Base-by-base conservation (phyloP, 2,113 vertebrate species). In the Nannospalax galili region DNA sequence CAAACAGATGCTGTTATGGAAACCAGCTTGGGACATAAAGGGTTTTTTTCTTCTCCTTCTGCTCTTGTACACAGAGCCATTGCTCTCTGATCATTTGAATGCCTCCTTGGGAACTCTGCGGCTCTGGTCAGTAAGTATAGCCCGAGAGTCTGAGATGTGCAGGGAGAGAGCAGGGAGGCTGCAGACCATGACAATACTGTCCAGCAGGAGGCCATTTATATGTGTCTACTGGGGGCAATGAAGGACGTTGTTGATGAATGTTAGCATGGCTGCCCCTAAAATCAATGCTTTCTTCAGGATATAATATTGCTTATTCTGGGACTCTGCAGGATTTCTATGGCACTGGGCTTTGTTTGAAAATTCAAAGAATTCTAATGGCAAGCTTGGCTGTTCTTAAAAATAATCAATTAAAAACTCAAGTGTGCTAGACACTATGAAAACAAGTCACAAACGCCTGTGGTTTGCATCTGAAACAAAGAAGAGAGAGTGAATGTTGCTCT, bases 261-360 rank as follows among this genome's bases (percentile, higher is more conserved):
- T 92, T 93, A 93, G 84, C 45, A 67, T 2, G 15, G 52, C 90
- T 81, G 67, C 64, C 78, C 77, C 93, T 92, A 92, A 97, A 96
- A 96, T 90, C 94, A 93, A 89, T 81, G 87, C 56, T 90, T 96
- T 97, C 79, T 97, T 90, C 3, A 2, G 52, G 84, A 89, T 85
- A 64, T 91, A 95, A 95, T 74, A 84, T 94, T 82, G 81, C 93
- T 95, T 97, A 86, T 92, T 78, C 90, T 58, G 64, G 42, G 45
- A 72, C 78, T 81, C 93, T 75, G 73, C 72, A 88, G 91, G 89
- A 77, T 96, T 97, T 91, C 91, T 97, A 84, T 96, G 93, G 94
- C 95, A 95, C 85, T 96, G 97, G 72, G 97, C 84, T 97, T 97
- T 97, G 95, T 97, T 92, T 96, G 92, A 96, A 96, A 97, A 97